Conservation (phyloP, 1,140 invertebrate species). For the Lysiphlebus fabarum region DNA sequence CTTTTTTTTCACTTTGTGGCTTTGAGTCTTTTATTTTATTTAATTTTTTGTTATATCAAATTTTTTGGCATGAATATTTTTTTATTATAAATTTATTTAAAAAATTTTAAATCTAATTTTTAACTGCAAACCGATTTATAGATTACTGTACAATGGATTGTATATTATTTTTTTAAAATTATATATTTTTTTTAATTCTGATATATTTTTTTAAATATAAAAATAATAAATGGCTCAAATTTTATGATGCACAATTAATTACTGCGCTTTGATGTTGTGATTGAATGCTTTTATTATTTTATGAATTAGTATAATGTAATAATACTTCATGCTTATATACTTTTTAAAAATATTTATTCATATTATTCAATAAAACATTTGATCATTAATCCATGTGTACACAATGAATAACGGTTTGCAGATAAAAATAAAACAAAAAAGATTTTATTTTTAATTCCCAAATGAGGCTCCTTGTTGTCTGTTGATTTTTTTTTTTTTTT, state of each 20-base stretch:
- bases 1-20: constrained; percentile 9
- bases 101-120: background rate
- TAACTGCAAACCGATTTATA: constrained; percentile 21
- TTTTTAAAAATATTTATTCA: no score
- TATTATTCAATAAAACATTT: background rate
- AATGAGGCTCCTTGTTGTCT: no score
- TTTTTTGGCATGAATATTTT: constrained; percentile 17
- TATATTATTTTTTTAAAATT: background rate
- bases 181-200: no score
- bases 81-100: constrained; percentile 1
- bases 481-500: background rate
- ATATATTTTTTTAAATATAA: background rate
- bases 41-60: background rate
- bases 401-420: constrained; percentile 16
- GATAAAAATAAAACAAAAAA: background rate
- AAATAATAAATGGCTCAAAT: no score
- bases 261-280: constrained; percentile 22
- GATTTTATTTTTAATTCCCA: no score
- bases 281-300: constrained; percentile 18
- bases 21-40: constrained; percentile 7
- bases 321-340: no score
- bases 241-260: no score
- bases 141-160: constrained; percentile 13
- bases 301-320: no score
- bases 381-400: background rate